Conservation (phyloP, 2,888 invertebrate genomes). For the Folsomia candida region DNA sequence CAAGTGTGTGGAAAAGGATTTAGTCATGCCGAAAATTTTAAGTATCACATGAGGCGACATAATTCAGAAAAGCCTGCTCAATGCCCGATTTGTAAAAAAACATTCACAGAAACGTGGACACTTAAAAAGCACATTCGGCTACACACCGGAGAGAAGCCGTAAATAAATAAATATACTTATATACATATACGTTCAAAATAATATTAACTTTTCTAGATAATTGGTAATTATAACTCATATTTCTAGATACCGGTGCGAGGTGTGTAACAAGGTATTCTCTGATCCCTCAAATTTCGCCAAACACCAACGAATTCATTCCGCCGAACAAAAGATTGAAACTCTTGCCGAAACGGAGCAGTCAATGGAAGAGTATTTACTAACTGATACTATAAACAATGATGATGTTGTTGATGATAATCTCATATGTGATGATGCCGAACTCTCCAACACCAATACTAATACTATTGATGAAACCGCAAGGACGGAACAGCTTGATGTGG, state of each 20-base stretch:
- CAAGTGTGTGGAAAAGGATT: constrained; percentile 43
- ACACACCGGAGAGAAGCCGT: constrained; percentile 69
- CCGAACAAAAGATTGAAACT: constrained; percentile 7
- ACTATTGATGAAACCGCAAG: neutral
- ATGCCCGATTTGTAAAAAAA: constrained; percentile 62
- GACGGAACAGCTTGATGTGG: neutral
- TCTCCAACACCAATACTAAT: too few species aligned
- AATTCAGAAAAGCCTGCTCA: constrained; percentile 65
- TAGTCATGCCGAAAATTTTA: constrained; percentile 57
- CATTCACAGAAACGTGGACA: constrained; percentile 67
- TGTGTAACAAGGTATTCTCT: constrained; percentile 26
- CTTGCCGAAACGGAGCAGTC: neutral
- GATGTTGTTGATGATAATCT: neutral
- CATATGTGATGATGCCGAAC: too few species aligned
- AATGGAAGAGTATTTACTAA: constrained; percentile 2
- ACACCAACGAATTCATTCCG: constrained; percentile 60
- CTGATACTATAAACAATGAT: neutral
- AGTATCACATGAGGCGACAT: constrained; percentile 66
- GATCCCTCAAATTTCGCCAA: constrained; percentile 73
- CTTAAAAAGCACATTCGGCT: constrained; percentile 65
- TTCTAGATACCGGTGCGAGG: constrained; percentile 3
- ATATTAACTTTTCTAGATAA: too few species aligned
- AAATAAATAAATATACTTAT: constrained; percentile 65
- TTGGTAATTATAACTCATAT: too few species aligned
- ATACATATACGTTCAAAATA: too few species aligned